Percentiles rank a stretch among this genome's conserved stretches.
Evolutionary conservation across 2,113 vertebrate genomes (phyloP).

Genomic region (Amphiprion ocellaris): DNA sequence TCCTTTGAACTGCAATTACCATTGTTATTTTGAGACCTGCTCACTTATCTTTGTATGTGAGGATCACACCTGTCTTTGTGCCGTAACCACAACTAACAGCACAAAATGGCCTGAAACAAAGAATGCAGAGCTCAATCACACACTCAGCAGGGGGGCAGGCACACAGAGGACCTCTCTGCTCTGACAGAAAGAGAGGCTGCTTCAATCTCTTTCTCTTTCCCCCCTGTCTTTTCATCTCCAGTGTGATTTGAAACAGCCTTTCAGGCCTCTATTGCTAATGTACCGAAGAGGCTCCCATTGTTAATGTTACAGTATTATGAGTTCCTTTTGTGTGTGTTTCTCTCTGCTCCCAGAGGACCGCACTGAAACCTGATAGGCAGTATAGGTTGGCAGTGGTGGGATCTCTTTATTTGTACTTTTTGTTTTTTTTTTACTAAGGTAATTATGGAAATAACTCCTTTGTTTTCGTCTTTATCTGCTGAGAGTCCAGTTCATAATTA

Average conservation of each 20-base stretch:
- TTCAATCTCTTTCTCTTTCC: constrained; percentile 42
- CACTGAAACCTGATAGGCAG: constrained; percentile 65
- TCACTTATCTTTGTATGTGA: constrained; percentile 2
- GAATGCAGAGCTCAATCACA: constrained; percentile 41
- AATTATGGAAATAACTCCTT: constrained; percentile 79
- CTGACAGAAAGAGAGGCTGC: constrained; percentile 32
- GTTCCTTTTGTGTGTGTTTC: constrained; percentile 69
- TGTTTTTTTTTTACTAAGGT: constrained; percentile 46
- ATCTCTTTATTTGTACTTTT: constrained; percentile 56
- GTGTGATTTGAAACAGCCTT: constrained; percentile 68
- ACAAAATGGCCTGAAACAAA: constrained; percentile 23
- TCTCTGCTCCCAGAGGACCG: constrained; percentile 56
- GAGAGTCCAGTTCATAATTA: constrained; percentile 67
- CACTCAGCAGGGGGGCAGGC: constrained; percentile 27
- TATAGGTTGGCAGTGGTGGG: constrained; percentile 48
- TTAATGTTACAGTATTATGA: constrained; percentile 63
- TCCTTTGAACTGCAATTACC: constrained; percentile 23
- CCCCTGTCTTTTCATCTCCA: constrained; percentile 63
- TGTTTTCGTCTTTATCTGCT: constrained; percentile 66
- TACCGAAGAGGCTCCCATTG: constrained; percentile 61
- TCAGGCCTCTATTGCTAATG: constrained; percentile 64
- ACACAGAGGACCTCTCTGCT: constrained; percentile 40
- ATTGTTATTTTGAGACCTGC: not conserved
- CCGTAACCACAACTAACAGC: not conserved
- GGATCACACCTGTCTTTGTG: constrained; percentile 36